Evolutionary conservation across 2,113 vertebrate genomes (phyloP).

Genomic region (Quiscalus mexicanus): DNA sequence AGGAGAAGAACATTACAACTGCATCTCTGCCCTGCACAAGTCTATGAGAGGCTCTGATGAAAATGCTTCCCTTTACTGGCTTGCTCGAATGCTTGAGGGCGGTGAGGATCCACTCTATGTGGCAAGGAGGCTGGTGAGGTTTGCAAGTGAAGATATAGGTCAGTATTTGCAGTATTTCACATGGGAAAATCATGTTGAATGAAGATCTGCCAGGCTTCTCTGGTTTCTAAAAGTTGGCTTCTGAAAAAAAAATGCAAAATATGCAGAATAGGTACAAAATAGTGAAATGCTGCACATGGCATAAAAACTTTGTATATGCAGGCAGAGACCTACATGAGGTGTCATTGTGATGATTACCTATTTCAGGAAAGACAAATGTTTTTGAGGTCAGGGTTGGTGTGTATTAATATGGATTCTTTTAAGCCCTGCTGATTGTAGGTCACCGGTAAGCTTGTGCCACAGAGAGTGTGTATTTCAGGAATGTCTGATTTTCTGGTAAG

Average conservation of each 20-base stretch:
- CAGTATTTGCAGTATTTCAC: slow-evolving; percentile 33
- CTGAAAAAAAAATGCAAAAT: background rate
- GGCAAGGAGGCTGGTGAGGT: slow-evolving; percentile 91
- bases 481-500: background rate
- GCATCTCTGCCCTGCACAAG: slow-evolving; percentile 95
- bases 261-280: background rate
- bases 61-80: slow-evolving; percentile 95
- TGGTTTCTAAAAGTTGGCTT: background rate
- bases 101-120: slow-evolving; percentile 95
- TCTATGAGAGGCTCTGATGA: slow-evolving; percentile 94
- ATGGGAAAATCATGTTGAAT: background rate
- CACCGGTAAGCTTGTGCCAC: background rate
- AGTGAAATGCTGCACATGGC: background rate
- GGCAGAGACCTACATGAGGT: background rate
- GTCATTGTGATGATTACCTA: background rate
- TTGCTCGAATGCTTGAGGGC: slow-evolving; percentile 96
- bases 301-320: background rate
- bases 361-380: background rate
- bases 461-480: background rate
- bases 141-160: slow-evolving; percentile 97
- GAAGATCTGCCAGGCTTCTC: background rate
- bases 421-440: background rate
- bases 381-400: background rate
- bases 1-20: slow-evolving; percentile 99
- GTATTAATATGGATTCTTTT: background rate